Conservation (phyloP, 2,888 invertebrate species). For the Aleiodes leptofemur region DNA sequence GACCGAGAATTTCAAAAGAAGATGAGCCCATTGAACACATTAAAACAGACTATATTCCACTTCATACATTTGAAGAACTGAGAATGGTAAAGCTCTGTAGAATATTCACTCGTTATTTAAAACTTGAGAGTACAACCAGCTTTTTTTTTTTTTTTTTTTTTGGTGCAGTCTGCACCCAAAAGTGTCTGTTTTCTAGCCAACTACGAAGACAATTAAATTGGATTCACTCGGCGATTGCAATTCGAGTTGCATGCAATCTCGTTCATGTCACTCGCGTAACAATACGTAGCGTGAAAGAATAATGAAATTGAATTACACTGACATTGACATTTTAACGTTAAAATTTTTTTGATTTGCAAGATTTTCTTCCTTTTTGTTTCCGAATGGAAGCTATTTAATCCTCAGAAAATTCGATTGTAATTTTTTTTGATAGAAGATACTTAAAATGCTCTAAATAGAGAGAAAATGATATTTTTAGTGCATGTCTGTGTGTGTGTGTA, state of each 20-base stretch:
- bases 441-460: too few relatives aligned
- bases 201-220: slow-evolving; percentile 54
- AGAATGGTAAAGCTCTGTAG: slow-evolving; percentile 2
- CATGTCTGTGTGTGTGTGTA: too few relatives aligned
- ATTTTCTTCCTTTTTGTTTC: neutral
- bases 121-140: slow-evolving; percentile 7
- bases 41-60: slow-evolving; percentile 19
- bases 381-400: too few relatives aligned
- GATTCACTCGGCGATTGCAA: slow-evolving; percentile 42
- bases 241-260: slow-evolving; percentile 55
- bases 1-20: too few relatives aligned
- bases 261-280: slow-evolving; percentile 50
- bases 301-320: slow-evolving; percentile 44
- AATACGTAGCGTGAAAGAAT: slow-evolving; percentile 41
- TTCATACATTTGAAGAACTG: neutral
- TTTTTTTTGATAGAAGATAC: too few relatives aligned
- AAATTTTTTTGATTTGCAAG: slow-evolving; percentile 2
- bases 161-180: slow-evolving; percentile 40
- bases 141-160: slow-evolving; percentile 5
- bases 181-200: slow-evolving; percentile 53
- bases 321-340: slow-evolving; percentile 42
- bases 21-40: slow-evolving; percentile 53
- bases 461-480: too few relatives aligned
- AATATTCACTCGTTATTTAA: slow-evolving; percentile 18
- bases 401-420: too few relatives aligned